These are phyloP conservation scores for Eupithecia inturbata DNA, from an alignment of 2,888 invertebrate species.

Conservation along the genomic window DNA sequence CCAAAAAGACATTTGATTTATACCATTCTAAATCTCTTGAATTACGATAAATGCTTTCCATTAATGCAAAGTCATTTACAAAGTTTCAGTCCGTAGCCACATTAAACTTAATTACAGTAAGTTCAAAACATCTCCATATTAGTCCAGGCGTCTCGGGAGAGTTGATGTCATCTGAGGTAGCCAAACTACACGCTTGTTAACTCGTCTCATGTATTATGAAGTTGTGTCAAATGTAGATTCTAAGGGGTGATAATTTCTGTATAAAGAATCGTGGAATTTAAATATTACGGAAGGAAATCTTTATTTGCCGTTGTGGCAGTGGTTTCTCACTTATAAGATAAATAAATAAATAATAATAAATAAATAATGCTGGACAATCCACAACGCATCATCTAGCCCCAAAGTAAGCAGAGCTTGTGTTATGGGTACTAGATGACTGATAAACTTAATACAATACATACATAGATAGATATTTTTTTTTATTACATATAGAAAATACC, in stretches of 20 bases:
- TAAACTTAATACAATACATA: no score
- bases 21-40: slow-evolving; percentile 24
- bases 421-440: no score
- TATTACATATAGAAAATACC: no score
- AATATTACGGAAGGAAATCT: neutral
- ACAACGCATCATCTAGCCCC: no score
- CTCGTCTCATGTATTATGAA: slow-evolving; percentile 83
- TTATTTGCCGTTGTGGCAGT: neutral
- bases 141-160: slow-evolving; percentile 52
- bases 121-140: slow-evolving; percentile 53
- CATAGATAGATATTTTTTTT: no score
- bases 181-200: slow-evolving; percentile 81
- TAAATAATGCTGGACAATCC: no score
- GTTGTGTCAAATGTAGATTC: slow-evolving; percentile 76
- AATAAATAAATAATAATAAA: no score
- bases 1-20: slow-evolving; percentile 26
- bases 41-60: slow-evolving; percentile 33
- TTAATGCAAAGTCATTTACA: slow-evolving; percentile 37
- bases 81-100: slow-evolving; percentile 38
- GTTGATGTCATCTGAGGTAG: slow-evolving; percentile 64
- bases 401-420: no score
- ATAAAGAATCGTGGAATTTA: neutral
- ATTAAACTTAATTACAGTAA: slow-evolving; percentile 50
- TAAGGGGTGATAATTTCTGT: slow-evolving; percentile 50
- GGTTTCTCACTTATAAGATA: neutral